Percentiles rank a stretch among this genome's conserved stretches.
Evolutionary conservation across 2,113 vertebrate species (phyloP).

Genomic region (Puffinus mauretanicus): DNA sequence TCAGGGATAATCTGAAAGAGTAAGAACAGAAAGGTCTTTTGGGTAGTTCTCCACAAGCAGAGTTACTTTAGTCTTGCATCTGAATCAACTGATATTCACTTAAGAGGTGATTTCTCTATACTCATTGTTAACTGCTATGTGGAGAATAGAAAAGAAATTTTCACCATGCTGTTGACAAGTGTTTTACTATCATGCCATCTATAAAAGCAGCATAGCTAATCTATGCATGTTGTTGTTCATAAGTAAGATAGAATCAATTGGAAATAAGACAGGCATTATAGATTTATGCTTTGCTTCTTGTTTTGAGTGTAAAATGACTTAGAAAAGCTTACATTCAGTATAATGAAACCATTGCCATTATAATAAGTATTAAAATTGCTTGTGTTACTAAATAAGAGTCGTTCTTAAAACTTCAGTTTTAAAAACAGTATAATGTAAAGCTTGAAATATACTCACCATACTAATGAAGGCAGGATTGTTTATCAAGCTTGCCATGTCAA

Average conservation of each 20-base stretch:
- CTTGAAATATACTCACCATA: conserved; percentile 84
- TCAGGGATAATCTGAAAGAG: neutral
- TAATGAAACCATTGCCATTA: neutral
- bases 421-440: neutral
- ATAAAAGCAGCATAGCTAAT: neutral
- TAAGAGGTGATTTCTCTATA: neutral
- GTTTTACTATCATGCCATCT: neutral
- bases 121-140: neutral
- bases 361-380: neutral
- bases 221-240: neutral
- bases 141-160: neutral
- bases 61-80: neutral
- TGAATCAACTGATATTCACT: neutral
- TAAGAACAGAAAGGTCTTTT: neutral
- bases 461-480: conserved; percentile 99
- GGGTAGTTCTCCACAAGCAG: neutral
- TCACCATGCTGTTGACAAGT: neutral
- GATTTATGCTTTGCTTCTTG: neutral
- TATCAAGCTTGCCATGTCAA: conserved; percentile 98
- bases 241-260: neutral
- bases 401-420: neutral
- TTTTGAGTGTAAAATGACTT: neutral
- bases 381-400: neutral
- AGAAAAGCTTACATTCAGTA: neutral
- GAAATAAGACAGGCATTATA: neutral